Percentiles rank a stretch among this genome's conserved stretches.
Evolutionary conservation across 2,888 invertebrate genomes (phyloP).

Genomic region (Pandemis cinnamomeana): DNA sequence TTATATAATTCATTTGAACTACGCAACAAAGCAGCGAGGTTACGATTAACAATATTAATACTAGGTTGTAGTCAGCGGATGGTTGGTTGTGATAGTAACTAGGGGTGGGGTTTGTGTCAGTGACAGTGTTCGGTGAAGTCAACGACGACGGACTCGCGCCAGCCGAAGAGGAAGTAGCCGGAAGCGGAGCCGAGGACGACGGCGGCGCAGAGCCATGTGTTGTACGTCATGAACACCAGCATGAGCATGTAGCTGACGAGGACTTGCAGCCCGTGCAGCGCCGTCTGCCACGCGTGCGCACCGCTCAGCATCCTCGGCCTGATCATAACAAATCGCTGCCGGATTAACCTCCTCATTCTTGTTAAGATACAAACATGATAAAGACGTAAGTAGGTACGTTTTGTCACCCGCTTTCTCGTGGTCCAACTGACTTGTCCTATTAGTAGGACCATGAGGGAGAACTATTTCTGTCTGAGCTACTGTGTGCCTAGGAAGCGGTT

Average conservation of each 20-base stretch:
- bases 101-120: constrained; percentile 78
- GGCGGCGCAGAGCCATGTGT: constrained; percentile 95
- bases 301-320: constrained; percentile 93
- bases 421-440: too few relatives aligned
- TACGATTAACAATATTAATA: constrained; percentile 61
- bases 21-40: constrained; percentile 60
- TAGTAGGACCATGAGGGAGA: too few relatives aligned
- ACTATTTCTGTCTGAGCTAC: too few relatives aligned
- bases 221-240: constrained; percentile 99
- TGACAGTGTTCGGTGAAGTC: constrained; percentile 98
- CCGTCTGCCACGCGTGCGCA: constrained; percentile 93
- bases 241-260: constrained; percentile 96
- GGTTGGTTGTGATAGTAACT: neutral
- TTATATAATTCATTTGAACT: constrained; percentile 66
- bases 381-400: too few relatives aligned
- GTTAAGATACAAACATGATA: too few relatives aligned
- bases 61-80: constrained; percentile 53
- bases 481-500: too few relatives aligned
- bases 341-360: neutral
- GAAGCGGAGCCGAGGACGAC: constrained; percentile 94
- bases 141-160: constrained; percentile 96
- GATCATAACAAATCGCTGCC: constrained; percentile 58
- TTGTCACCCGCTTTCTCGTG: too few relatives aligned
- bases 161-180: constrained; percentile 97
- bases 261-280: constrained; percentile 95